A percentile compares a stretch with the other conserved stretches of the same genome.
Conservation (phyloP, 1,140 invertebrate genomes). For the Drosophila biarmipes region DNA sequence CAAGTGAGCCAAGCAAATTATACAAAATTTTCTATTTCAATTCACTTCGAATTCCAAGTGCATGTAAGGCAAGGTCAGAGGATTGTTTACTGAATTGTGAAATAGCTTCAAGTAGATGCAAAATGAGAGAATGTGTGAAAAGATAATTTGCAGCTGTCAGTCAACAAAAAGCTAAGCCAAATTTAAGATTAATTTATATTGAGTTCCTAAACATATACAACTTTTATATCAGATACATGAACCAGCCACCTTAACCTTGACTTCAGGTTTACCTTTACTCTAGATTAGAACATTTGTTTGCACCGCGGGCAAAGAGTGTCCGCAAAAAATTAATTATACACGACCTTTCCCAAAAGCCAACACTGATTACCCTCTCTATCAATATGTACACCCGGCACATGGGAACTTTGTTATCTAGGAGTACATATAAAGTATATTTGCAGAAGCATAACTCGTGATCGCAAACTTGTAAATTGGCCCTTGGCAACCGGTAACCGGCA, state of each 20-base stretch:
- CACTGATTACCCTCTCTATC: conserved; percentile 28
- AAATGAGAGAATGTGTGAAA: background rate
- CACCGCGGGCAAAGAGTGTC: conserved; percentile 1
- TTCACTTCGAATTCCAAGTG: conserved; percentile 44
- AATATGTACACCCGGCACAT: conserved; percentile 20
- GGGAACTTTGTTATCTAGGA: conserved; percentile 32
- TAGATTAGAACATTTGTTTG: conserved; percentile 11
- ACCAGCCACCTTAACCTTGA: conserved; percentile 14
- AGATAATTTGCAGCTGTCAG: background rate
- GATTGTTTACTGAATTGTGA: conserved; percentile 41
- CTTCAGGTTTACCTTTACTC: conserved; percentile 4
- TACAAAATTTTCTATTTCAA: conserved; percentile 37
- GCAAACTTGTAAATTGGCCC: conserved; percentile 35
- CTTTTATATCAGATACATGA: background rate
- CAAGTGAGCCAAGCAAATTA: conserved; percentile 22
- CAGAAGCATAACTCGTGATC: conserved; percentile 43
- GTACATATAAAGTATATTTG: background rate
- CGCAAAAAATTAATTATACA: conserved; percentile 49
- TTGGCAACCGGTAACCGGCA: conserved; percentile 47
- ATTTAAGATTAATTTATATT: background rate
- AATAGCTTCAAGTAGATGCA: conserved; percentile 6
- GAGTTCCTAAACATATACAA: background rate
- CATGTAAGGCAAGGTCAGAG: conserved; percentile 23
- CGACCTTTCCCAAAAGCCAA: conserved; percentile 43
- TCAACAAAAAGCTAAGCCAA: background rate